Percentiles rank a stretch among this genome's conserved stretches.
Evolutionary conservation across 2,888 invertebrate species (phyloP).

Genomic region (Stenotaenia linearis): DNA sequence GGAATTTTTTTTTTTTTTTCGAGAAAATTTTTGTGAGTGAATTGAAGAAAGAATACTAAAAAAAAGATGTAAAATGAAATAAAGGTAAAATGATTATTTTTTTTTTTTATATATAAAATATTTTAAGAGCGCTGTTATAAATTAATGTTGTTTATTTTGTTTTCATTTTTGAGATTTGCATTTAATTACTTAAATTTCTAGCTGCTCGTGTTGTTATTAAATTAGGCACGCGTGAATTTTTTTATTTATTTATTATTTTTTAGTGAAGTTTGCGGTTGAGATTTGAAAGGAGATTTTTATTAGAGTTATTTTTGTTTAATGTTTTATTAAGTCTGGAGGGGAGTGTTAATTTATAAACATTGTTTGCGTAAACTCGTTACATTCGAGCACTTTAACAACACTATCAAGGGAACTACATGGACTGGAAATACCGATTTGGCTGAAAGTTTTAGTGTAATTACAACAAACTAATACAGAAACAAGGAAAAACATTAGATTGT

Average conservation of each 20-base stretch:
- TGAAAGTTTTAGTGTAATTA: not conserved
- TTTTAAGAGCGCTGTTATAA: too few relatives aligned
- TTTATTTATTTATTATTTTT: not conserved
- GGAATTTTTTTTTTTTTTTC: not conserved
- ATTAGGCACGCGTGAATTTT: not conserved
- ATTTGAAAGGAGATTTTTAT: too few relatives aligned
- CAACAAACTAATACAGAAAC: not conserved
- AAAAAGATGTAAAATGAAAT: not conserved
- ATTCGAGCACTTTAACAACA: not conserved
- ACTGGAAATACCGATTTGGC: not conserved
- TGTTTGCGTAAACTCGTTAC: not conserved
- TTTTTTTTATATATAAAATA: too few relatives aligned
- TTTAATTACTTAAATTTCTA: too few relatives aligned
- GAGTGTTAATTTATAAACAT: not conserved
- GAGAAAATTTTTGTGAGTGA: too few relatives aligned
- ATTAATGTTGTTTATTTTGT: too few relatives aligned
- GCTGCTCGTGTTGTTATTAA: too few relatives aligned
- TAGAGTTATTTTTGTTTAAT: not conserved
- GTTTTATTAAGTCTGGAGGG: not conserved
- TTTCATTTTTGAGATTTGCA: too few relatives aligned
- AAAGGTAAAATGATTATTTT: not conserved
- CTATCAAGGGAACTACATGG: not conserved
- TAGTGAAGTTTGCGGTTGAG: too few relatives aligned
- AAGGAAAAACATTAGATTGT: not conserved
- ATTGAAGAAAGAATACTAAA: not conserved